Base-by-base conservation (phyloP, 2,888 invertebrate species). In the Dicycla oo region DNA sequence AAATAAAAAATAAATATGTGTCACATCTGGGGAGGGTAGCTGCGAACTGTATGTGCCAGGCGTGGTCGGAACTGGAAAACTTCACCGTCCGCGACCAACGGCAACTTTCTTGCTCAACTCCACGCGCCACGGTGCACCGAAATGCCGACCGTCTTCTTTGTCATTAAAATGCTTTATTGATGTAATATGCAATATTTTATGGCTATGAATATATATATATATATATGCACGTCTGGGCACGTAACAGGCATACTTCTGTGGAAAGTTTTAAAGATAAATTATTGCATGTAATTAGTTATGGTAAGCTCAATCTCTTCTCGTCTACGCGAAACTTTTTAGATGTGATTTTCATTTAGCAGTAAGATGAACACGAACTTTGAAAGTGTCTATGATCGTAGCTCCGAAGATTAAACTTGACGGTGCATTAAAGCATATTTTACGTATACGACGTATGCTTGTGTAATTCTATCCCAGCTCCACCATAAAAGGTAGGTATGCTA, bases 161-260 rank as follows among this genome's bases (percentile, higher is more conserved):
- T 87, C 85, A 87, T 88, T 90, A 89, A 88, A 91, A 90, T 90
- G 88, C 88, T 91, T 91, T 91, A 90, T 88, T 89, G 90, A 86
- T 85, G 87, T 88, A 89, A 91, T 90, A 90, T 89, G 88, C 87
- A 86, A 81, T 84, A 85, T 86, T 84, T 86, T 86, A 83, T 40
- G 76, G 73, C 83, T 82, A 79, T 82, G 85, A 87, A 88, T 88
- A 85, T 34, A 34, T n/a, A n/a, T n/a, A n/a, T n/a, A n/a, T n/a
- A n/a, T n/a, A 34, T 88, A 79, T 81, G 84, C 86, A 83, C 79
- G 81, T 72, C 82, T 73, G 78, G 69, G 78, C 79, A 80, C 69
- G 70, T 81, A 83, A 81, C 60, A 78, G 86, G 69, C 84, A 75
- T 85, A 79, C 72, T 85, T 82, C 75, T 79, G 72, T 61, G 65